A percentile compares a stretch with the other conserved stretches of the same genome.
phyloP scores from a whole-genome alignment of 2,888 invertebrate genomes.

The Rhingia campestris region DNA sequence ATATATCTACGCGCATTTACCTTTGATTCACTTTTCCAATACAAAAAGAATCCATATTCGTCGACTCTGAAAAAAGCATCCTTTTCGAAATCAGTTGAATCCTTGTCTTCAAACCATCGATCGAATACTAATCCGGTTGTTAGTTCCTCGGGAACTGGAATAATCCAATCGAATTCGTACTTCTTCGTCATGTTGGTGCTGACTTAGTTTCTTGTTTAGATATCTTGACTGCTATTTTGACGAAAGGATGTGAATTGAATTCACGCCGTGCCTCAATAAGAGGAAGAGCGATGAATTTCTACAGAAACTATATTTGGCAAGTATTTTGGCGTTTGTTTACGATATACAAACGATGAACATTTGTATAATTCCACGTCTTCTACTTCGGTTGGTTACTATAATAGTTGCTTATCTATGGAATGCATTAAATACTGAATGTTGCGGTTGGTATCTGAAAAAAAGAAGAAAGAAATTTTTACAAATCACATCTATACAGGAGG shows the following conservation, averaged over 20 bases:
- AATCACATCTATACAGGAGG: not conserved
- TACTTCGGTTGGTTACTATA: slow-evolving; percentile 40
- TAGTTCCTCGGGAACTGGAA: slow-evolving; percentile 92
- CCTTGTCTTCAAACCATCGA: slow-evolving; percentile 99
- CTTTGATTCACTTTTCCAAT: slow-evolving; percentile 98
- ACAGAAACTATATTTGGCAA: slow-evolving; percentile 61
- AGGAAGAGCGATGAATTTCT: slow-evolving; percentile 54
- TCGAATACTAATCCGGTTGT: slow-evolving; percentile 95
- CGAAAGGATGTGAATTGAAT: slow-evolving; percentile 41
- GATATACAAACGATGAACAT: slow-evolving; percentile 45
- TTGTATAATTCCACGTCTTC: slow-evolving; percentile 16
- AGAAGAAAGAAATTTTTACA: not conserved
- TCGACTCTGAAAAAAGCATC: slow-evolving; percentile 96
- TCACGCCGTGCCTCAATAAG: slow-evolving; percentile 56
- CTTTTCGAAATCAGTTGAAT: slow-evolving; percentile 93
- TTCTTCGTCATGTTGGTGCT: slow-evolving; percentile 93
- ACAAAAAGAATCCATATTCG: slow-evolving; percentile 98
- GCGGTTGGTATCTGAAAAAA: slow-evolving; percentile 60
- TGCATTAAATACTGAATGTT: slow-evolving; percentile 72
- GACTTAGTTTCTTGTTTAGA: slow-evolving; percentile 25
- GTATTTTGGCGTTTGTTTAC: slow-evolving; percentile 66
- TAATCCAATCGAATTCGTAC: slow-evolving; percentile 99
- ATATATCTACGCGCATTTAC: slow-evolving; percentile 83
- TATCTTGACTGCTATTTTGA: slow-evolving; percentile 62
- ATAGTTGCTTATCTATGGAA: slow-evolving; percentile 65